Evolutionary conservation across 2,888 invertebrate species (phyloP).

Genomic region (Isoperla grammatica): DNA sequence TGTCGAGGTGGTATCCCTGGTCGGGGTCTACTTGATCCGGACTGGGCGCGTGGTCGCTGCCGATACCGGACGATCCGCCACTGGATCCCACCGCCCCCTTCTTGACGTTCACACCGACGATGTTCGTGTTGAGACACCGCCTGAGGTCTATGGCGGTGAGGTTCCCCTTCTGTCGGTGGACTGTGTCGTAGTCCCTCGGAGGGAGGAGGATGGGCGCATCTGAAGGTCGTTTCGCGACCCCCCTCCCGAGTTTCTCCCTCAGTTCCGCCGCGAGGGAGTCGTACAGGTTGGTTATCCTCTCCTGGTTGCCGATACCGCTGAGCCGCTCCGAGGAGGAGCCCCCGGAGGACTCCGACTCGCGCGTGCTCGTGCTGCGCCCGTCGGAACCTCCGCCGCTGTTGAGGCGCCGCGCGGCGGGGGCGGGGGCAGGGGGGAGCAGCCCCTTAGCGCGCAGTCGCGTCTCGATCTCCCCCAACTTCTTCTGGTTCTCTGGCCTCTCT

Average conservation of each 20-base stretch:
- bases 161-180: conserved; percentile 72
- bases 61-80: conserved; percentile 82
- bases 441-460: conserved; percentile 47
- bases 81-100: conserved; percentile 54
- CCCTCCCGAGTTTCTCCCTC: conserved; percentile 59
- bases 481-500: conserved; percentile 77
- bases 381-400: conserved; percentile 38
- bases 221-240: conserved; percentile 18
- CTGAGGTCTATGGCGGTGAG: conserved; percentile 63
- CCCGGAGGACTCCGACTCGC: conserved; percentile 35
- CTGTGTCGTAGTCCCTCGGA: conserved; percentile 91
- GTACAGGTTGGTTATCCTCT: conserved; percentile 65
- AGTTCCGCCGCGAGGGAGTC: conserved; percentile 90
- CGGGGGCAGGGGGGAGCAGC: conserved; percentile 40
- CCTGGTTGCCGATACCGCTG: conserved; percentile 29
- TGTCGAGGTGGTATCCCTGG: conserved; percentile 49
- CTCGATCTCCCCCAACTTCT: conserved; percentile 79
- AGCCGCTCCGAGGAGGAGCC: conserved; percentile 33
- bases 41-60: conserved; percentile 82
- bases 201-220: conserved; percentile 77
- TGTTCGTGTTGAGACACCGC: conserved; percentile 65
- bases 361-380: conserved; percentile 31
- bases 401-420: conserved; percentile 4
- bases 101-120: conserved; percentile 50
- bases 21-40: conserved; percentile 54